A percentile compares a stretch with the other conserved stretches of the same genome.
Evolutionary conservation across 2,797 vertebrate species (phyloP).

Genomic region (Kryptolebias ocellatus): DNA sequence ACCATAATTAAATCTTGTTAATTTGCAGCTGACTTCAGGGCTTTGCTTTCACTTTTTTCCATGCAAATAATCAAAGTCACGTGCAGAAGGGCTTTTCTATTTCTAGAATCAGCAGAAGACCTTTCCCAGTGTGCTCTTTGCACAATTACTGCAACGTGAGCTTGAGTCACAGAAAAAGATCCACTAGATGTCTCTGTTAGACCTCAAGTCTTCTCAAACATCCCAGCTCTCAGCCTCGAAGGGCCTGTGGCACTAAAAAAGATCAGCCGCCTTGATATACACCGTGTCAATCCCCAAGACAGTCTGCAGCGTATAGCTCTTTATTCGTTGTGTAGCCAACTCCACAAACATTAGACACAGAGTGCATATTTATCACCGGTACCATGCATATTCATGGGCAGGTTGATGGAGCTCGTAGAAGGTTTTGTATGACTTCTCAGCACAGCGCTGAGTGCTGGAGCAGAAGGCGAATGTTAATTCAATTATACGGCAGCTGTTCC

Average conservation of each 20-base stretch:
- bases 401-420: slow-evolving; percentile 78
- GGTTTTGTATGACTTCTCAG: slow-evolving; percentile 75
- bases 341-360: slow-evolving; percentile 68
- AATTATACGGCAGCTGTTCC: slow-evolving; percentile 85
- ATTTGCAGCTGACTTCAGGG: too few species aligned
- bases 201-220: slow-evolving; percentile 29
- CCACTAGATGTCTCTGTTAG: slow-evolving; percentile 78
- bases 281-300: slow-evolving; percentile 48
- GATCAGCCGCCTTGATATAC: slow-evolving; percentile 56
- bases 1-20: too few species aligned
- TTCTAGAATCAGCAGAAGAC: too few species aligned
- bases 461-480: slow-evolving; percentile 86
- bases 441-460: slow-evolving; percentile 73
- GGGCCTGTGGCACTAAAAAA: slow-evolving; percentile 35
- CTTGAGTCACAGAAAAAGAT: neutral
- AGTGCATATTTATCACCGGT: slow-evolving; percentile 66
- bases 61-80: too few species aligned
- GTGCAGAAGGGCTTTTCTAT: too few species aligned
- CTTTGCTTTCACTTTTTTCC: too few species aligned
- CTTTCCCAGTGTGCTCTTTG: neutral
- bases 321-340: slow-evolving; percentile 63
- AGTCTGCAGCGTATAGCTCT: slow-evolving; percentile 50
- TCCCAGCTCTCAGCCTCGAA: slow-evolving; percentile 43
- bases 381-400: slow-evolving; percentile 78
- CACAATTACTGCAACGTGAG: neutral